Conservation (phyloP, 2,888 invertebrate genomes). For the Rotaria socialis region DNA sequence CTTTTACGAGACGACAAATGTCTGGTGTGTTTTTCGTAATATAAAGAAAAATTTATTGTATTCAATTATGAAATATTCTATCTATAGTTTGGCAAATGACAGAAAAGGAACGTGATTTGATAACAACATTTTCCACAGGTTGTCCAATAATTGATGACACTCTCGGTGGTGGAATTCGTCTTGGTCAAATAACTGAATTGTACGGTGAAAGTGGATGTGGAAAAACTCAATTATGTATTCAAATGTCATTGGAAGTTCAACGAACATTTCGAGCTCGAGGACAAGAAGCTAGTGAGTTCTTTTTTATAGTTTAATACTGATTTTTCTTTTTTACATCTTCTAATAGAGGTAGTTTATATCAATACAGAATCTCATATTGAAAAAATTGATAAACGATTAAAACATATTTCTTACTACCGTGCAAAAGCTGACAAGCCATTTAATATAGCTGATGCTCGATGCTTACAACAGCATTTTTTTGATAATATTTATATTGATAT, state of each 20-base stretch:
- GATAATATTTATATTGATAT: constrained; percentile 32
- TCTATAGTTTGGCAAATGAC: background rate
- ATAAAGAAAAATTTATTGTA: background rate
- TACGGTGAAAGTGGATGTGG: constrained; percentile 71
- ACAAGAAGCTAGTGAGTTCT: constrained; percentile 60
- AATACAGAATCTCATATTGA: constrained; percentile 24
- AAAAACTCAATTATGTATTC: constrained; percentile 72
- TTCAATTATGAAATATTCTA: background rate
- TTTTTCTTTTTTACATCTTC: too few relatives aligned
- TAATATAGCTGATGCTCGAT: constrained; percentile 49
- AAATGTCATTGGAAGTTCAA: constrained; percentile 72
- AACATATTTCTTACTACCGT: constrained; percentile 59
- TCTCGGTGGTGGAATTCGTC: constrained; percentile 65
- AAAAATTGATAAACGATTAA: constrained; percentile 65
- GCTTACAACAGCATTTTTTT: constrained; percentile 23
- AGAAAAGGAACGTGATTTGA: background rate
- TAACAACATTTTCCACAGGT: background rate
- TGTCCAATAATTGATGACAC: constrained; percentile 22
- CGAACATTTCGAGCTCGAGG: constrained; percentile 68
- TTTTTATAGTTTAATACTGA: too few relatives aligned
- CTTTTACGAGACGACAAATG: background rate
- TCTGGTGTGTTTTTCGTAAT: background rate
- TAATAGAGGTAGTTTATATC: background rate
- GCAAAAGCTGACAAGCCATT: constrained; percentile 51
- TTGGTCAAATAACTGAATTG: constrained; percentile 69